Evolutionary conservation across 2,113 vertebrate genomes (phyloP).

Genomic region (Gallinago media): DNA sequence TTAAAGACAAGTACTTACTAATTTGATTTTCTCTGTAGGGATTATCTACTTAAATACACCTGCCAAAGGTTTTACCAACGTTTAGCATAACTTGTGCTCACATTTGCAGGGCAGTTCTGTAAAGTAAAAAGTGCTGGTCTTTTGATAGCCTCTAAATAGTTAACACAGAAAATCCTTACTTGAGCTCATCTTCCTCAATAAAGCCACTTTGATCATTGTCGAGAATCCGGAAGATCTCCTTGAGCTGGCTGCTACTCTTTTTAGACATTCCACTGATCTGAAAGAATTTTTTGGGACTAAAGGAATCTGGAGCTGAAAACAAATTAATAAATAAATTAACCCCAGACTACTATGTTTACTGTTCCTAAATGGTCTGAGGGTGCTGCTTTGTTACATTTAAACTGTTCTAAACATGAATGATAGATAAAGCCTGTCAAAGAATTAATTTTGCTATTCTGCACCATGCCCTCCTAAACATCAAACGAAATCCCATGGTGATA

Average conservation of each 20-base stretch:
- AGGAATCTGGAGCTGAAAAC: conserved; percentile 89
- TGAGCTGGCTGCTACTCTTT: conserved; percentile 89
- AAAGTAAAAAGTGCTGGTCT: background rate
- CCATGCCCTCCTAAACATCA: background rate
- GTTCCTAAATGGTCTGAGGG: background rate
- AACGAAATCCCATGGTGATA: background rate
- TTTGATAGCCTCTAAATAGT: background rate
- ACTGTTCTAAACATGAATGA: background rate
- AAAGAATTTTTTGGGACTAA: conserved; percentile 96
- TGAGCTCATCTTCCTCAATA: conserved; percentile 93
- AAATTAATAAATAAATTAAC: conserved; percentile 56
- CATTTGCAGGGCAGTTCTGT: background rate
- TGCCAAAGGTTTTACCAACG: background rate
- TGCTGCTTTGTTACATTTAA: background rate
- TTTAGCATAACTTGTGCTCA: background rate
- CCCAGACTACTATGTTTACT: background rate
- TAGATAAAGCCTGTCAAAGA: background rate
- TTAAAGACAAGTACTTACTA: background rate
- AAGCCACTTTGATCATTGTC: conserved; percentile 94
- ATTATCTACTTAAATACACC: background rate
- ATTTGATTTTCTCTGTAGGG: background rate
- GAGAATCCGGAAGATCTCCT: conserved; percentile 89
- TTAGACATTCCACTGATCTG: conserved; percentile 91
- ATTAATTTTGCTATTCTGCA: background rate
- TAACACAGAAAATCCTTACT: conserved; percentile 76